These are phyloP conservation scores for Clarias magur DNA, from an alignment of 2,113 vertebrate species.

Conservation along the genomic window DNA sequence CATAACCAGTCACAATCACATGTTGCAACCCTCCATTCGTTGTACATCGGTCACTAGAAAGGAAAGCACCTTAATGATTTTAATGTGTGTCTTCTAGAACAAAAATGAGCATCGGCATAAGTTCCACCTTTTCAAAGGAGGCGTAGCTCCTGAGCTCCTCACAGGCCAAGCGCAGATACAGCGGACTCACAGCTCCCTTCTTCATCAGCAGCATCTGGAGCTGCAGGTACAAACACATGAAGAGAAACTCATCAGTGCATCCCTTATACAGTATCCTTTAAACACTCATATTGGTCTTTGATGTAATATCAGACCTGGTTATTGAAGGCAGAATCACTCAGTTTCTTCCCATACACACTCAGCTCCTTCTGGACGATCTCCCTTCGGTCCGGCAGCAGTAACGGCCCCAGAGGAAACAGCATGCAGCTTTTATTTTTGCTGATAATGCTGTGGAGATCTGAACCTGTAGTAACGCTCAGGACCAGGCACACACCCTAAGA, in stretches of 20 bases:
- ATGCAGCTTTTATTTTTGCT: constrained; percentile 63
- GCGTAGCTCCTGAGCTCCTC: constrained; percentile 83
- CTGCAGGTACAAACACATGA: constrained; percentile 61
- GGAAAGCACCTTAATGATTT: not conserved
- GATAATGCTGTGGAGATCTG: constrained; percentile 69
- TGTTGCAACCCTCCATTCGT: too few species aligned
- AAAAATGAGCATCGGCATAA: not conserved
- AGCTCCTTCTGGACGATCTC: constrained; percentile 78
- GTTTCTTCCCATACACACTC: constrained; percentile 81
- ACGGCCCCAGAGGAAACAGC: constrained; percentile 70
- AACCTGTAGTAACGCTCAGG: constrained; percentile 72
- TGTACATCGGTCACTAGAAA: too few species aligned
- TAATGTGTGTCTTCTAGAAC: not conserved
- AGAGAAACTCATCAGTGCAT: not conserved
- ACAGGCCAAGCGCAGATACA: constrained; percentile 82
- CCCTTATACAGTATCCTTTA: not conserved
- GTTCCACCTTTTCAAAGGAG: constrained; percentile 79
- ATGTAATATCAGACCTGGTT: constrained; percentile 77
- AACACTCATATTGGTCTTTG: not conserved
- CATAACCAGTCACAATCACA: too few species aligned
- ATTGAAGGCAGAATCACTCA: constrained; percentile 86
- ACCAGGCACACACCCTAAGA: constrained; percentile 79
- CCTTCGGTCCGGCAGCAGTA: constrained; percentile 73
- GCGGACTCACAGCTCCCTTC: constrained; percentile 78
- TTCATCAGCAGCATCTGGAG: constrained; percentile 82